Percentiles rank a stretch among this genome's conserved stretches.
Conservation (phyloP, 2,113 vertebrate species). For the Callithrix jacchus region DNA sequence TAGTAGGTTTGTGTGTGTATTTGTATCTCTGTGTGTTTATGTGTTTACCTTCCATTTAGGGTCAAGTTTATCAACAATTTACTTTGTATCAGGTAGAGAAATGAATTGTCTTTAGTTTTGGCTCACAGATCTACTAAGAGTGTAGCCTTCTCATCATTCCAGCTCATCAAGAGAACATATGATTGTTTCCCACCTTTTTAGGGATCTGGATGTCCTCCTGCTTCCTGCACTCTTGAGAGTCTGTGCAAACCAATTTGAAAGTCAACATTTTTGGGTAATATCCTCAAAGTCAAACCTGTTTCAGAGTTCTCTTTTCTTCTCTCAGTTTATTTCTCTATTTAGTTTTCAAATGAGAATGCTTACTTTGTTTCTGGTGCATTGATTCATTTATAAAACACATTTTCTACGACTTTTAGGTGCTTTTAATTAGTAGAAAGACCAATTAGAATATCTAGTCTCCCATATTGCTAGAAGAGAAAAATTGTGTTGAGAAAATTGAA, state of each 20-base stretch:
- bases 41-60: rapidly evolving
- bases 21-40: rapidly evolving
- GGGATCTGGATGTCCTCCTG: not conserved
- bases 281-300: not conserved
- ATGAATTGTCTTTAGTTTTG: not conserved
- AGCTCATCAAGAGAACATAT: not conserved
- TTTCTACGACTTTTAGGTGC: not conserved
- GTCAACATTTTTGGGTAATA: not conserved
- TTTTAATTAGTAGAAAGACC: not conserved
- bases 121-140: not conserved
- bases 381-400: not conserved
- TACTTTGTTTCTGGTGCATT: not conserved
- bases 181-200: rapidly evolving
- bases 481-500: not conserved
- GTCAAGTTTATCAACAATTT: not conserved
- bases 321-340: not conserved
- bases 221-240: not conserved
- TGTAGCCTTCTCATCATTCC: not conserved
- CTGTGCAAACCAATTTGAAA: not conserved
- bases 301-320: not conserved
- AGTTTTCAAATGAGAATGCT: not conserved
- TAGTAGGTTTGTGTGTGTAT: not conserved
- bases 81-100: not conserved
- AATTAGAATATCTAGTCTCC: not conserved
- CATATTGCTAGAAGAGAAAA: not conserved